Conservation (phyloP, 2,888 invertebrate species). For the Drosophila leonis region DNA sequence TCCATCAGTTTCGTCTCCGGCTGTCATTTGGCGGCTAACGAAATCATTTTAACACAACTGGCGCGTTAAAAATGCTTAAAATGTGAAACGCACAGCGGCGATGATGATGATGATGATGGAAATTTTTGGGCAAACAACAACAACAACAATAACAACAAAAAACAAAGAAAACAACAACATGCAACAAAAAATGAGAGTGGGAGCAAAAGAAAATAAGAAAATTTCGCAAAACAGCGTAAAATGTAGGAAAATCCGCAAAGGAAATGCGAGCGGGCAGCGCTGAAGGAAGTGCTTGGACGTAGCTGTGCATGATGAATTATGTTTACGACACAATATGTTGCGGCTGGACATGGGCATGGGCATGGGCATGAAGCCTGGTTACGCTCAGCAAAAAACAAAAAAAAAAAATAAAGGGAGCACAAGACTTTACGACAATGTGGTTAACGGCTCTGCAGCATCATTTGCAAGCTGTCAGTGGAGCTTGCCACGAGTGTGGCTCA, state of each 20-base stretch:
- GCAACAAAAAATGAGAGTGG: constrained; percentile 14
- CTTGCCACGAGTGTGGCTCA: constrained; percentile 32
- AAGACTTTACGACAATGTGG: constrained; percentile 70
- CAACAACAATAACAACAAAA: constrained; percentile 7
- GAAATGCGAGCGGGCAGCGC: constrained; percentile 55
- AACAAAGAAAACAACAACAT: constrained; percentile 25
- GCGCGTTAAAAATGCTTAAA: constrained; percentile 80
- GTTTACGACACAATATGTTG: constrained; percentile 81
- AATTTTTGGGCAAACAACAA: constrained; percentile 59
- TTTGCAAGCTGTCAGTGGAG: constrained; percentile 73
- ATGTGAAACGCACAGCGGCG: constrained; percentile 67
- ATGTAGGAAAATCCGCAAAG: constrained; percentile 75
- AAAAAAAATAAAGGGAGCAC: constrained; percentile 30
- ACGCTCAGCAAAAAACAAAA: not conserved
- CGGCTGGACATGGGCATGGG: constrained; percentile 49
- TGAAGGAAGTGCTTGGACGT: constrained; percentile 39
- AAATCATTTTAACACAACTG: constrained; percentile 83
- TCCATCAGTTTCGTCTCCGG: constrained; percentile 25
- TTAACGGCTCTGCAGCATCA: constrained; percentile 48
- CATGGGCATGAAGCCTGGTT: constrained; percentile 3
- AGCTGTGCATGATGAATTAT: constrained; percentile 79
- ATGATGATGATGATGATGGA: constrained; percentile 51
- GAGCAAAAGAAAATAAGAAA: constrained; percentile 46
- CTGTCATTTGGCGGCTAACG: constrained; percentile 81
- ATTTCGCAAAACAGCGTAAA: constrained; percentile 74